phyloP scores from a whole-genome alignment of 1,140 invertebrate species.

The Amyelois transitella region DNA sequence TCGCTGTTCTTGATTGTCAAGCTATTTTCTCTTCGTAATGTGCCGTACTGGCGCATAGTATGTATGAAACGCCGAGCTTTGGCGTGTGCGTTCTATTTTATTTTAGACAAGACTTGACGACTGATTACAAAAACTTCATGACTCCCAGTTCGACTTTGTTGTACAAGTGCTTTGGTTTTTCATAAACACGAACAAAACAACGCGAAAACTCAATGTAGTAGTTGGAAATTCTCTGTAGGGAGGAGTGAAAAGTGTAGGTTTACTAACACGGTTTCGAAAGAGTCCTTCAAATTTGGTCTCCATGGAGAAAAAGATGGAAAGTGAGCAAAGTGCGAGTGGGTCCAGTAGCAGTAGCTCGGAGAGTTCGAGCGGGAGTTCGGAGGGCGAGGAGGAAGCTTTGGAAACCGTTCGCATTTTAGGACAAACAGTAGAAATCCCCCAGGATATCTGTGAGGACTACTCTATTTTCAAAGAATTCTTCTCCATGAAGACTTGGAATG shows the following conservation, averaged over 20 bases:
- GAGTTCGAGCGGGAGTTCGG: conserved; percentile 57
- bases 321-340: conserved; percentile 62
- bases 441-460: conserved; percentile 77
- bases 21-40: conserved; percentile 74
- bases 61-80: conserved; percentile 67
- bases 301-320: conserved; percentile 62
- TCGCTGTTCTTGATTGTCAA: conserved; percentile 71
- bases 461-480: conserved; percentile 80
- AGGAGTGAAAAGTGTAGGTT: conserved; percentile 24
- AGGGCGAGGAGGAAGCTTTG: conserved; percentile 72
- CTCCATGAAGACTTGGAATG: conserved; percentile 78
- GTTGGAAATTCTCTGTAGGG: conserved; percentile 31
- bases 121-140: conserved; percentile 62
- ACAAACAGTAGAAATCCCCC: conserved; percentile 75
- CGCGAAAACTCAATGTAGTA: conserved; percentile 49
- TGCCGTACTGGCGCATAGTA: conserved; percentile 72
- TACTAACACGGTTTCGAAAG: conserved; percentile 14
- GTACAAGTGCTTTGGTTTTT: conserved; percentile 51
- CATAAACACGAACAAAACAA: conserved; percentile 62
- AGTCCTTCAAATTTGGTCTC: conserved; percentile 2
- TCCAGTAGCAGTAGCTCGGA: conserved; percentile 61
- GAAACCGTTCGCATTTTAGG: conserved; percentile 72
- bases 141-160: conserved; percentile 44
- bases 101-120: conserved; percentile 71
- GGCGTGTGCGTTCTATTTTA: conserved; percentile 70